Percentiles rank a stretch among this genome's conserved stretches.
phyloP scores from a whole-genome alignment of 2,888 invertebrate species.

The Lasioglossum figueresi region DNA sequence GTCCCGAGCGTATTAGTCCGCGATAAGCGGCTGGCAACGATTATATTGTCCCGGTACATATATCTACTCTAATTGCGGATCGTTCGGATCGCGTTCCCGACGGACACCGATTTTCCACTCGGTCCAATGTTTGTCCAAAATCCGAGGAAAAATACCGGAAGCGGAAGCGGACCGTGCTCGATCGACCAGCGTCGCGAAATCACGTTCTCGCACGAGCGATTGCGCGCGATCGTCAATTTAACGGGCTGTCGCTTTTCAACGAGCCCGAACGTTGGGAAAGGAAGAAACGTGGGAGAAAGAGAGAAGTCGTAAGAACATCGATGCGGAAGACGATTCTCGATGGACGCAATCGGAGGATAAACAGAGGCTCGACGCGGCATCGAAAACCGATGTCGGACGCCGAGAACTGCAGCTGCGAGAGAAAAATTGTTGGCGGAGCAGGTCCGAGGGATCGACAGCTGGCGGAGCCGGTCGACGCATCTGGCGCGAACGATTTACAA shows the following conservation, averaged over 20 bases:
- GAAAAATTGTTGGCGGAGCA: slow-evolving; percentile 25
- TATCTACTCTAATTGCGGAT: slow-evolving; percentile 20
- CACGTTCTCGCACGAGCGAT: slow-evolving; percentile 23
- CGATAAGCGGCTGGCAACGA: slow-evolving; percentile 5
- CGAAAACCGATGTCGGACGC: slow-evolving; percentile 37
- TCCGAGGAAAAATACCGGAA: neutral
- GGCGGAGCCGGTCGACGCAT: slow-evolving; percentile 43
- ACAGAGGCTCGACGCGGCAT: slow-evolving; percentile 12
- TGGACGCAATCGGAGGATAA: neutral
- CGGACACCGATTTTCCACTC: slow-evolving; percentile 7
- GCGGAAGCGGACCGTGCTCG: neutral
- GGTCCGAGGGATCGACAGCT: slow-evolving; percentile 51
- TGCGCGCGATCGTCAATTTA: slow-evolving; percentile 44
- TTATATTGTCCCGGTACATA: slow-evolving; percentile 7
- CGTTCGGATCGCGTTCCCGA: neutral
- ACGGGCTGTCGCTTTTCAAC: slow-evolving; percentile 28
- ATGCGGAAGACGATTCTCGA: neutral
- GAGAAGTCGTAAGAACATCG: neutral
- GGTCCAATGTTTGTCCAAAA: neutral
- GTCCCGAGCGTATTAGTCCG: slow-evolving; percentile 22
- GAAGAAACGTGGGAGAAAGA: neutral
- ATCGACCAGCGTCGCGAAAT: slow-evolving; percentile 11
- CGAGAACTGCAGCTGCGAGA: slow-evolving; percentile 19
- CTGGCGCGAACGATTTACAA: slow-evolving; percentile 57
- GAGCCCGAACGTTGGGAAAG: neutral